Evolutionary conservation across 2,113 vertebrate genomes (phyloP).

Genomic region (Origma solitaria): DNA sequence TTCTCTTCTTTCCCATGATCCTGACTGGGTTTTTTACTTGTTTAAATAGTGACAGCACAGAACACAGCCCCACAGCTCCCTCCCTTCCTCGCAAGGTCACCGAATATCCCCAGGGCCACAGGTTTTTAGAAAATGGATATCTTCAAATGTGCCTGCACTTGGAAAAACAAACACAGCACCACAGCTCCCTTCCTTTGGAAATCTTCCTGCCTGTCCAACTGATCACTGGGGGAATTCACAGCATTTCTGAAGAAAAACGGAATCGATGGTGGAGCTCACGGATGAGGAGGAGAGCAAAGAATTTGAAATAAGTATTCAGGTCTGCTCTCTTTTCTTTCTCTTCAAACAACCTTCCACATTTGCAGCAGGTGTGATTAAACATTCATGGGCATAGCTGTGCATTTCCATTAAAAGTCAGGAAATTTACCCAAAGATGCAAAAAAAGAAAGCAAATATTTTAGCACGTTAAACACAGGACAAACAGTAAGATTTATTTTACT

Average conservation of each 20-base stretch:
- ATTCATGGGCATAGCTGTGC: not conserved
- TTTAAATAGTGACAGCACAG: not conserved
- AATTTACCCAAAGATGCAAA: not conserved
- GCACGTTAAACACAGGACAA: not conserved
- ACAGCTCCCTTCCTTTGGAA: not conserved
- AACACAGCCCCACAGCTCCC: not conserved
- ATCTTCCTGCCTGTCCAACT: not conserved
- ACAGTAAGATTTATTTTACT: not conserved
- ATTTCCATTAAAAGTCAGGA: not conserved
- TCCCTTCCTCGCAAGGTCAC: not conserved
- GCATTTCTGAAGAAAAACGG: not conserved
- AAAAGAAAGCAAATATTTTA: slow-evolving; percentile 8
- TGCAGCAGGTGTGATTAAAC: not conserved
- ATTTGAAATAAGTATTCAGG: not conserved
- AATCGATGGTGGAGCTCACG: not conserved
- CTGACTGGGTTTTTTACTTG: not conserved
- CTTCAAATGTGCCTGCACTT: not conserved
- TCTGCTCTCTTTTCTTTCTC: not conserved
- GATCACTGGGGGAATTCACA: not conserved
- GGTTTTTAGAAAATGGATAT: not conserved
- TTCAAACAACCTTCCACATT: not conserved
- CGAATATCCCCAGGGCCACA: not conserved
- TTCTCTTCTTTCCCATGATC: not conserved
- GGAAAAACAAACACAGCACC: not conserved
- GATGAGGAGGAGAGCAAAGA: not conserved